Conservation (phyloP, 2,888 invertebrate genomes). For the Cephus rjabovi region DNA sequence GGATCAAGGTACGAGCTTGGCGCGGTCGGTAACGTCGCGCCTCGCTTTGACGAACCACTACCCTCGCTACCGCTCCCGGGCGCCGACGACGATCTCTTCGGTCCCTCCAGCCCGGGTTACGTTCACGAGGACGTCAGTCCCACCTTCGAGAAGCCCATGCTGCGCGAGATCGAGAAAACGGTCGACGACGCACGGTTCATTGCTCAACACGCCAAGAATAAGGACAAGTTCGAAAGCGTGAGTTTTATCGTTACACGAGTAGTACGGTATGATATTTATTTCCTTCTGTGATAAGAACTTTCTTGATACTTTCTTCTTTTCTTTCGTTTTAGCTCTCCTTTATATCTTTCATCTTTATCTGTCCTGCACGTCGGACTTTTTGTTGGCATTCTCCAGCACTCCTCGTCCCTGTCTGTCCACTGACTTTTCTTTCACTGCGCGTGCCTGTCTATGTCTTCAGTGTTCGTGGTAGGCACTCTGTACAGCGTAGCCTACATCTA, state of each 20-base stretch:
- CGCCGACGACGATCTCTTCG: constrained; percentile 87
- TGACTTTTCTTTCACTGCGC: background rate
- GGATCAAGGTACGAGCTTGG: constrained; percentile 66
- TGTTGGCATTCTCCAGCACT: background rate
- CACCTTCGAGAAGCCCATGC: constrained; percentile 83
- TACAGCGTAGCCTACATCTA: background rate
- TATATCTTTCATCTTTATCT: background rate
- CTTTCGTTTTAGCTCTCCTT: background rate
- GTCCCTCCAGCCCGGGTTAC: constrained; percentile 74
- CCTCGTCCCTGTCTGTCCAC: background rate
- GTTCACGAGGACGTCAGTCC: constrained; percentile 77
- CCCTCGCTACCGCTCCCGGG: constrained; percentile 80
- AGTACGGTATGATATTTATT: background rate
- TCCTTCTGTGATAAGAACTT: background rate
- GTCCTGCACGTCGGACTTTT: background rate
- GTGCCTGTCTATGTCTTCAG: background rate
- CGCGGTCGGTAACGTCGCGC: constrained; percentile 69
- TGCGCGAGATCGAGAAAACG: constrained; percentile 91
- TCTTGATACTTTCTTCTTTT: background rate
- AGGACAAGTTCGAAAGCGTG: constrained; percentile 94
- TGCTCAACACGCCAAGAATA: constrained; percentile 94
- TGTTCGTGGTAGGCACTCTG: background rate
- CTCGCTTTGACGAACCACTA: constrained; percentile 75
- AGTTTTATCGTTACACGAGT: constrained; percentile 66
- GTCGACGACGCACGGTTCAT: constrained; percentile 93